A percentile compares a stretch with the other conserved stretches of the same genome.
Conservation (phyloP, 1,140 invertebrate genomes). For the Ectropis grisescens region DNA sequence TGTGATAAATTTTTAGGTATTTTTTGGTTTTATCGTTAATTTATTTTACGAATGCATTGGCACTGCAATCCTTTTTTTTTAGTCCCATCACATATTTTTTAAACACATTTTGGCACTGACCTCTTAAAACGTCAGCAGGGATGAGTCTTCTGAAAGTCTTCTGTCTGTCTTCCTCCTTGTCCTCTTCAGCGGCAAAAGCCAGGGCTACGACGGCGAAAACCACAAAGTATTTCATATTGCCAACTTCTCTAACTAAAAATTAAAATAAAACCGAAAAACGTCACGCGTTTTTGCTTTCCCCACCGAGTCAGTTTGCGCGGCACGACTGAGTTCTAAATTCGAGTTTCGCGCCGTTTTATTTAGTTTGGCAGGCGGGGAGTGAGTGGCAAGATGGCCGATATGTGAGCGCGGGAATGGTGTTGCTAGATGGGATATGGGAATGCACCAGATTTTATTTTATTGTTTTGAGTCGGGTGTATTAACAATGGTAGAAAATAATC, state of each 20-base stretch:
- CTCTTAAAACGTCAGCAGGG: slow-evolving; percentile 88
- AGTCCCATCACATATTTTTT: slow-evolving; percentile 1
- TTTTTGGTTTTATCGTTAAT: too few species aligned
- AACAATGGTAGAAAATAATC: too few species aligned
- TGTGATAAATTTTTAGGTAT: too few species aligned
- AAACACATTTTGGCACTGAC: slow-evolving; percentile 47
- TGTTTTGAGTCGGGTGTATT: too few species aligned
- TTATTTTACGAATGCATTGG: slow-evolving; percentile 1
- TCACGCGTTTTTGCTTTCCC: slow-evolving; percentile 31
- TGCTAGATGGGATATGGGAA: too few species aligned
- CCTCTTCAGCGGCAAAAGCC: slow-evolving; percentile 72
- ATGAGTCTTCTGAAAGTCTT: slow-evolving; percentile 84
- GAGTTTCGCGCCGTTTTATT: slow-evolving; percentile 31
- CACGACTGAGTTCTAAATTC: slow-evolving; percentile 32
- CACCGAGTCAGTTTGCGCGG: slow-evolving; percentile 22
- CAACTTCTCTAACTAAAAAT: too few species aligned
- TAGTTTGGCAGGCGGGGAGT: slow-evolving; percentile 25
- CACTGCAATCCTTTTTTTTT: slow-evolving; percentile 1
- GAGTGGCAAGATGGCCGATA: slow-evolving; percentile 23
- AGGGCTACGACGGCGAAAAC: slow-evolving; percentile 70
- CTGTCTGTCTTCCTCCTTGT: slow-evolving; percentile 69
- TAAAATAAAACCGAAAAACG: slow-evolving; percentile 20
- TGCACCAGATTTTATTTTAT: too few species aligned
- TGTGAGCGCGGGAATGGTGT: too few species aligned
- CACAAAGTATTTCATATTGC: slow-evolving; percentile 60